Conservation (phyloP, 2,113 vertebrate species). For the Patagioenas fasciata region DNA sequence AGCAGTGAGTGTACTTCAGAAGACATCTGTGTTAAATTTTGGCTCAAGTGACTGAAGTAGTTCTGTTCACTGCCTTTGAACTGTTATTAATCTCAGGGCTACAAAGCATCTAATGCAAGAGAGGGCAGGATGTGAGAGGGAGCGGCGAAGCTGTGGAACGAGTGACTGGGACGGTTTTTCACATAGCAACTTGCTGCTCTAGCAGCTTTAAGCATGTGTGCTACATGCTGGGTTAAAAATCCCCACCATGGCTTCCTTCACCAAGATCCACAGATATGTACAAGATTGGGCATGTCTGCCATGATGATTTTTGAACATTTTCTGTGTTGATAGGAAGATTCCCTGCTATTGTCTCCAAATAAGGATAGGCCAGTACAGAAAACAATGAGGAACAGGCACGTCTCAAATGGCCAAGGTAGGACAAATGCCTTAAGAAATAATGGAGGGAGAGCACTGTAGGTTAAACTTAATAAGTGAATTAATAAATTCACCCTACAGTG, state of each 20-base stretch:
- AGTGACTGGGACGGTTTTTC: not conserved
- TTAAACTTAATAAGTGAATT: not conserved
- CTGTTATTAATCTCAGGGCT: conserved; percentile 23
- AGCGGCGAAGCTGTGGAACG: not conserved
- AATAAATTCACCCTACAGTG: not conserved
- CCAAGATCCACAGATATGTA: not conserved
- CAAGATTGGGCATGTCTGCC: not conserved
- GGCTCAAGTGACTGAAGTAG: not conserved
- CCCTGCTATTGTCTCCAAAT: not conserved
- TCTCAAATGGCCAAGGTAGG: not conserved
- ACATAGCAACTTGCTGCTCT: not conserved
- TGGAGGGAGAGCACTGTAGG: not conserved
- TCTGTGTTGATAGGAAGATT: not conserved
- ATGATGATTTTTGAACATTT: rapidly evolving
- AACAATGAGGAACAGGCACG: not conserved
- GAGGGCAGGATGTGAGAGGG: conserved; percentile 48
- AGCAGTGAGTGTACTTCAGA: not conserved
- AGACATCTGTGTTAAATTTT: conserved; percentile 19
- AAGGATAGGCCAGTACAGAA: not conserved
- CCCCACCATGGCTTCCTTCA: not conserved
- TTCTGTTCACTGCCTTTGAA: conserved; percentile 35
- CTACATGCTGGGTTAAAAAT: not conserved
- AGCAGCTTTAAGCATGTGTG: not conserved
- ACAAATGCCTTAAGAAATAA: not conserved
- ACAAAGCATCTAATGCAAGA: not conserved